Conservation (phyloP, 2,888 invertebrate genomes). For the Cacoxenus indagator region DNA sequence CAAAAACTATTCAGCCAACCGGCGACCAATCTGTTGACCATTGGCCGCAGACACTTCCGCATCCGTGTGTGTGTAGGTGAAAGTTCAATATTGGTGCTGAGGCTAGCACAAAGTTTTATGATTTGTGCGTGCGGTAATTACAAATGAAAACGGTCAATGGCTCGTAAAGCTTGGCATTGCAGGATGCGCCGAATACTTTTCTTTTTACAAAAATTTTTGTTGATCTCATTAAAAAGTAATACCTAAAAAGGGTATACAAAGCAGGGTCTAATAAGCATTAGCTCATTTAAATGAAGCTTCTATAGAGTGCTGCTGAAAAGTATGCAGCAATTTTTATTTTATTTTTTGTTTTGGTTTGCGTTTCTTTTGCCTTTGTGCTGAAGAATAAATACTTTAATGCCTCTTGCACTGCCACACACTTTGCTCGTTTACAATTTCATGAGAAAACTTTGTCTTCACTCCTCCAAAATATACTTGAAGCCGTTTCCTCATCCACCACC, state of each 20-base stretch:
- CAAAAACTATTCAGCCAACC: background rate
- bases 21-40: background rate
- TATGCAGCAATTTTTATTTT: background rate
- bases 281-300: background rate
- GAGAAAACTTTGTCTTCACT: constrained; percentile 16
- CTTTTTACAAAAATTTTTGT: no score
- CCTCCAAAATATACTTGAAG: background rate
- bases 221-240: no score
- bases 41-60: constrained; percentile 9
- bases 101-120: background rate
- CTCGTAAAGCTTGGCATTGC: background rate
- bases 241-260: no score
- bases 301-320: background rate
- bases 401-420: background rate
- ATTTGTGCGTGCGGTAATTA: constrained; percentile 14
- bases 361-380: background rate
- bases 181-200: background rate
- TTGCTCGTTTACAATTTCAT: constrained; percentile 19
- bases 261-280: no score
- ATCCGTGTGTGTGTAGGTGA: background rate
- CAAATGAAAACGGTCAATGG: background rate
- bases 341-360: no score
- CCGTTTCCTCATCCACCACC: background rate
- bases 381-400: no score
- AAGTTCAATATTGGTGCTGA: background rate